phyloP scores from a whole-genome alignment of 2,888 invertebrate species.

The Unio delphinus region DNA sequence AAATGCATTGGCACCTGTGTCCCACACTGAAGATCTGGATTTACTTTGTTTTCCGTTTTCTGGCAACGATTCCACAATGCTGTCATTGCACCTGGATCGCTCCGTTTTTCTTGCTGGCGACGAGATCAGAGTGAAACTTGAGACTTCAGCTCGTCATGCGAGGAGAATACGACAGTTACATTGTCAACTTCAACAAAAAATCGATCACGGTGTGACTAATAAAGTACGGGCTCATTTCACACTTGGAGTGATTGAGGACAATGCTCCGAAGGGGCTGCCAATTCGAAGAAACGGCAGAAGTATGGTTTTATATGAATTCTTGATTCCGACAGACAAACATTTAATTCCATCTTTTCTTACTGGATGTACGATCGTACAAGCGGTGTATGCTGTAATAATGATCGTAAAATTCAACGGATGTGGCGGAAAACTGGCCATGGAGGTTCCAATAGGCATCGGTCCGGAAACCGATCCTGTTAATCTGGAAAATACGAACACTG shows the following conservation, averaged over 20 bases:
- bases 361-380: constrained; percentile 46
- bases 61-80: constrained; percentile 28
- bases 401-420: constrained; percentile 50
- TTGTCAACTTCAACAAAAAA: constrained; percentile 44
- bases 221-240: constrained; percentile 34
- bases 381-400: constrained; percentile 51
- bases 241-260: constrained; percentile 36
- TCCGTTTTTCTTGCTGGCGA: constrained; percentile 62
- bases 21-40: constrained; percentile 54
- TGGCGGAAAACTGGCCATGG: constrained; percentile 52
- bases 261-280: constrained; percentile 39
- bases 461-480: constrained; percentile 49
- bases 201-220: constrained; percentile 30
- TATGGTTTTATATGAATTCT: constrained; percentile 43
- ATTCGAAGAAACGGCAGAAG: constrained; percentile 23
- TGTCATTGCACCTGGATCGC: constrained; percentile 52
- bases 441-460: constrained; percentile 57
- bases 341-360: constrained; percentile 55
- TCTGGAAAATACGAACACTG: constrained; percentile 37
- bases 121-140: constrained; percentile 50
- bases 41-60: constrained; percentile 43
- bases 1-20: constrained; percentile 49
- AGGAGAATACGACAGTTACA: constrained; percentile 48
- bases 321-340: constrained; percentile 52
- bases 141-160: constrained; percentile 32